Base-by-base conservation (phyloP, 37 sponge, comb jelly and placozoan genomes). In the Bolinopsis microptera region DNA sequence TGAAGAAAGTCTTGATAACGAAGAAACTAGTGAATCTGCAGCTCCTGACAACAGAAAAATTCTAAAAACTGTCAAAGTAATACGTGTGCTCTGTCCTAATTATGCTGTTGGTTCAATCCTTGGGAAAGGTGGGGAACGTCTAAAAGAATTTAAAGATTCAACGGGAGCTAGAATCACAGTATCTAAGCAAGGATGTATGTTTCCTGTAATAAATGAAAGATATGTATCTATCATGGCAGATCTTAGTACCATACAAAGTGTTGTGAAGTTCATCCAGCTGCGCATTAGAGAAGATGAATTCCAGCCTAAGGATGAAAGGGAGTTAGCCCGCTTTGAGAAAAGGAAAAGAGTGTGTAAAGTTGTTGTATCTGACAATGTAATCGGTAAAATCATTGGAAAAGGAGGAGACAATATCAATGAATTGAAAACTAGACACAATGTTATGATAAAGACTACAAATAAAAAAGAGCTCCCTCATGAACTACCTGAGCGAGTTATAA, bases 361-460 rank as follows among this genome's bases (percentile, higher is more conserved):
- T n/a, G 75, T 72, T 24, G 75, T 72, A 72, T 72, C 75, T 72
- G 75, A 72, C 75, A 72, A 72, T n/a, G 75, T 72, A 2, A 72
- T 72, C 18, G 75, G 75, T n/a, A 72, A 72, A 28, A 72, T 72
- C 5, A 72, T 72, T 28, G 75, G 75, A 21, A 72, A 72, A 28
- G 75, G 75, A 24, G 75, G 75, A 5, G 75, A 72, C 3, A 72
- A 72, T 28, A 72, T 72, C 31, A 72, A 72, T n/a, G 31, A 72
- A 3, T 28, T 72, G 75, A 72, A 72, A 72, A 72, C 26, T 24
- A 72, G 5, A 3, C 75, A 72, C 18, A 28, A 28, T 72, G 75
- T 72, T n/a, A n/a, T 72, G 75, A 28, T 72, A 28, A 72, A 72
- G 5, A 72, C 75, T 5, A 72, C 31, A n/a, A 72, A 72, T 28